Percentiles rank a stretch among this genome's conserved stretches.
These are phyloP conservation scores for Herpailurus yagouaroundi DNA, from an alignment of 2,113 vertebrate genomes.

Conservation along the genomic window DNA sequence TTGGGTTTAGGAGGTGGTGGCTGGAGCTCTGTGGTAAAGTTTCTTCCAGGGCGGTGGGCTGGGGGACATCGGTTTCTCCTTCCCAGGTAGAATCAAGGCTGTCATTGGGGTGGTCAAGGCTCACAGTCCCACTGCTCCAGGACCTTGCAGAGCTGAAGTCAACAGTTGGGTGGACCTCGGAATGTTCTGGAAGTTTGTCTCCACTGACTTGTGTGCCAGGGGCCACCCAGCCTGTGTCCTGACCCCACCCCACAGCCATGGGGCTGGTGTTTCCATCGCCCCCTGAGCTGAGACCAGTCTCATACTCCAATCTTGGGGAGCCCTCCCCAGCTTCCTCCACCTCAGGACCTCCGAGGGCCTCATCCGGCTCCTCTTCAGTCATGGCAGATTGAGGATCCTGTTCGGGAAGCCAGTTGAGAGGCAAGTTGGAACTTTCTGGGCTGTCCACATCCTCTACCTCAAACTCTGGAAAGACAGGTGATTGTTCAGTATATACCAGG, in stretches of 20 bases:
- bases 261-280: slow-evolving; percentile 47
- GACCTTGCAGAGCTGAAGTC: slow-evolving; percentile 35
- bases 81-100: slow-evolving; percentile 57
- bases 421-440: background rate
- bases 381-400: slow-evolving; percentile 60
- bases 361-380: slow-evolving; percentile 78
- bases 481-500: background rate
- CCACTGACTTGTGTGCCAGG: background rate
- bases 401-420: slow-evolving; percentile 54
- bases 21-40: slow-evolving; percentile 23
- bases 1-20: slow-evolving; percentile 35
- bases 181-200: slow-evolving; percentile 58
- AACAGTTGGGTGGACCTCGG: slow-evolving; percentile 49
- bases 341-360: background rate
- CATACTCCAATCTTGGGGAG: background rate
- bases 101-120: background rate
- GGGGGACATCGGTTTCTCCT: background rate
- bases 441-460: slow-evolving; percentile 71
- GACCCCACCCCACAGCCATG: background rate
- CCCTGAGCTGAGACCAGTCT: slow-evolving; percentile 26
- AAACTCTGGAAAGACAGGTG: slow-evolving; percentile 78
- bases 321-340: background rate
- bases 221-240: background rate
- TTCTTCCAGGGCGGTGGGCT: background rate
- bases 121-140: slow-evolving; percentile 59